These are phyloP conservation scores for Galeruca laticollis DNA, from an alignment of 2,888 invertebrate genomes.

Conservation along the genomic window DNA sequence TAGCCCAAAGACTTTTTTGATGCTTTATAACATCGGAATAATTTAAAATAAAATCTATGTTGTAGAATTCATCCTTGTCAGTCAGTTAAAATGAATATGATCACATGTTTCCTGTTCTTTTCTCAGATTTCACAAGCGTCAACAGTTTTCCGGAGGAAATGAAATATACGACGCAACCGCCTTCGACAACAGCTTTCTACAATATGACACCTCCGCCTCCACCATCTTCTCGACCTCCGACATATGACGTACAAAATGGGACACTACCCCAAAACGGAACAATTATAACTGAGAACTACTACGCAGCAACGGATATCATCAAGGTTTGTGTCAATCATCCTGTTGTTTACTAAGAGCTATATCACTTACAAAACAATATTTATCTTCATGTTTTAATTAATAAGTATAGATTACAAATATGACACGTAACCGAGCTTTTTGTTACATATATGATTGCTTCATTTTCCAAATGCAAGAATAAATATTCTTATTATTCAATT, in stretches of 20 bases:
- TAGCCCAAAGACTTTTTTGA: no score
- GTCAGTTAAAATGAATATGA: neutral
- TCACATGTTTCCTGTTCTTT: neutral
- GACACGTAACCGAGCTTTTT: no score
- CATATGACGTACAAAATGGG: conserved; percentile 67
- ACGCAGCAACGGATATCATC: conserved; percentile 84
- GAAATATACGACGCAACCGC: conserved; percentile 65
- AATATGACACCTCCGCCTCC: conserved; percentile 69
- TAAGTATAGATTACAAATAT: no score
- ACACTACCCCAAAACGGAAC: conserved; percentile 62
- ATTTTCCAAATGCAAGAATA: no score
- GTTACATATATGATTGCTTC: no score
- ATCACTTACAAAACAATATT: neutral
- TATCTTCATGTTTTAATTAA: neutral
- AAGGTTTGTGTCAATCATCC: conserved; percentile 67
- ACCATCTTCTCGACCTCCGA: conserved; percentile 66
- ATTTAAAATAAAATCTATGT: no score
- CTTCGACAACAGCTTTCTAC: conserved; percentile 66
- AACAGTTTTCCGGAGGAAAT: conserved; percentile 71
- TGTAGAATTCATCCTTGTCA: neutral
- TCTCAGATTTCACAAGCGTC: conserved; percentile 70
- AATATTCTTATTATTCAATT: no score
- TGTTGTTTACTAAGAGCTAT: neutral
- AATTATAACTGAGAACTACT: conserved; percentile 73
- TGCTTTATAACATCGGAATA: no score